Evolutionary conservation across 2,888 invertebrate species (phyloP).

Genomic region (Erannis defoliaria): DNA sequence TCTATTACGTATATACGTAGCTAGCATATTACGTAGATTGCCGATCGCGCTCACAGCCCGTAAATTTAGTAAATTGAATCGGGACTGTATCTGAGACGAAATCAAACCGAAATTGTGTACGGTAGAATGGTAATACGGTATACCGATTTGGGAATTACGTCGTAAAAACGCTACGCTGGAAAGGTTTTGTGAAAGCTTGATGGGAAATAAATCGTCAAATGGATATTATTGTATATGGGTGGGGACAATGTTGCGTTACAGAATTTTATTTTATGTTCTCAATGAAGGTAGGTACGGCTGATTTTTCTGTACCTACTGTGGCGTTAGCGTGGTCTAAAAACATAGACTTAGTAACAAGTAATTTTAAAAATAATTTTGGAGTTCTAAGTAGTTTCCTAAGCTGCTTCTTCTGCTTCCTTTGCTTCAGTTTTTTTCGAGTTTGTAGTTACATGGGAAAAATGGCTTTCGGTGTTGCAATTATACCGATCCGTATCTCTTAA

Average conservation of each 20-base stretch:
- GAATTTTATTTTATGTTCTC: not conserved
- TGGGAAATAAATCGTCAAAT: constrained; percentile 21
- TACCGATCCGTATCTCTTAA: too few species aligned
- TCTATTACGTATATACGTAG: not conserved
- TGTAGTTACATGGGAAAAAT: too few species aligned
- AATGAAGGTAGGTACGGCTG: too few species aligned
- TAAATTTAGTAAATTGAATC: constrained; percentile 31
- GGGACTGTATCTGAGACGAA: constrained; percentile 20
- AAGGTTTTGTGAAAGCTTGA: constrained; percentile 16
- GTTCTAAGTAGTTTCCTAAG: too few species aligned
- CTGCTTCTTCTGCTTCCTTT: too few species aligned
- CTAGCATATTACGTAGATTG: constrained; percentile 3
- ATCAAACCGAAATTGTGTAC: constrained; percentile 33
- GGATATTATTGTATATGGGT: not conserved
- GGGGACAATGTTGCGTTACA: not conserved
- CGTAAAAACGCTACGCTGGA: constrained; percentile 27
- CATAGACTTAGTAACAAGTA: too few species aligned
- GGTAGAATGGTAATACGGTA: constrained; percentile 19
- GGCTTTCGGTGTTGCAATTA: too few species aligned
- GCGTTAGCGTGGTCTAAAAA: too few species aligned
- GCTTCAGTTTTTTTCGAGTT: too few species aligned
- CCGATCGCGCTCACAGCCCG: constrained; percentile 8
- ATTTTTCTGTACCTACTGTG: not conserved
- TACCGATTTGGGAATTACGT: constrained; percentile 29
- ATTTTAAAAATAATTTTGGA: too few species aligned